Conservation (phyloP, 2,888 invertebrate genomes). For the Auanema freiburgensis region DNA sequence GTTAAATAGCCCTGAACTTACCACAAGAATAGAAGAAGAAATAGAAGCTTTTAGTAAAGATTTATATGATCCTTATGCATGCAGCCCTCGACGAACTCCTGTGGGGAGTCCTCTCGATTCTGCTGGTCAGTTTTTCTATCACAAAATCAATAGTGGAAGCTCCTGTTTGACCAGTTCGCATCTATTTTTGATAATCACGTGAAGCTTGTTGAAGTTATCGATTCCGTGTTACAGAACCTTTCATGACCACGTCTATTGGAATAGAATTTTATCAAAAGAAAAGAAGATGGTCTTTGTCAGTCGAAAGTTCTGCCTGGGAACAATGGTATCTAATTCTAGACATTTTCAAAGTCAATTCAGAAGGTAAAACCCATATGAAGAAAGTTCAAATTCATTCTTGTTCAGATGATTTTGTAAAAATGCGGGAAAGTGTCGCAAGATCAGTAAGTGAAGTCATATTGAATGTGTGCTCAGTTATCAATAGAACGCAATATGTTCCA, state of each 20-base stretch:
- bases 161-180: neutral
- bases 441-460: conserved; percentile 85
- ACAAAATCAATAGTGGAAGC: neutral
- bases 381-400: conserved; percentile 35
- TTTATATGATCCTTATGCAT: conserved; percentile 32
- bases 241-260: conserved; percentile 48
- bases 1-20: conserved; percentile 55
- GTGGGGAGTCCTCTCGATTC: conserved; percentile 32
- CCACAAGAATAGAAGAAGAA: conserved; percentile 47
- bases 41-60: conserved; percentile 47
- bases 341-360: conserved; percentile 76
- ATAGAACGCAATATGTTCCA: conserved; percentile 91
- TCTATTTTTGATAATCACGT: conserved; percentile 1
- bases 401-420: conserved; percentile 77
- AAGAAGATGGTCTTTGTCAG: conserved; percentile 78
- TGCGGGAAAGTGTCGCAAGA: conserved; percentile 74
- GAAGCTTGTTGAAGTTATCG: conserved; percentile 18
- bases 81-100: conserved; percentile 18
- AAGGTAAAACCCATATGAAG: conserved; percentile 6
- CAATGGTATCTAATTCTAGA: conserved; percentile 94
- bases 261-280: conserved; percentile 57
- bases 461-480: conserved; percentile 91
- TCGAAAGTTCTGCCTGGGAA: conserved; percentile 95
- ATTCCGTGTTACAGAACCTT: conserved; percentile 26
- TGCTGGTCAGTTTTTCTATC: conserved; percentile 19